Evolutionary conservation across 2,797 vertebrate genomes (phyloP).

Genomic region (Rhinichthys osculus): DNA sequence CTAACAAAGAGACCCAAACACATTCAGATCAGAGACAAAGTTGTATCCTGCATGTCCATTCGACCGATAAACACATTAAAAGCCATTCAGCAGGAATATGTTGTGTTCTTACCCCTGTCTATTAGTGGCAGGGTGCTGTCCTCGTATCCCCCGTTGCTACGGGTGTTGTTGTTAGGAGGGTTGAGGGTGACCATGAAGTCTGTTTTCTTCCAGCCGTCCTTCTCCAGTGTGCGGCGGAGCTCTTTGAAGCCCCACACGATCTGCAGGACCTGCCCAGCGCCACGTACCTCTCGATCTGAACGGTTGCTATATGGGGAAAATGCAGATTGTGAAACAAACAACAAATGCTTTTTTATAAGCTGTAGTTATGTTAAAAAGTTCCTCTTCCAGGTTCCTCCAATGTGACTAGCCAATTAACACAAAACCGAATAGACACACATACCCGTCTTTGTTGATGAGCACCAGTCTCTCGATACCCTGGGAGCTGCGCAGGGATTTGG

Average conservation of each 20-base stretch:
- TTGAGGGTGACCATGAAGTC: slow-evolving; percentile 92
- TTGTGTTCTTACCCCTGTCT: slow-evolving; percentile 80
- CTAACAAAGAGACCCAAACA: slow-evolving; percentile 61
- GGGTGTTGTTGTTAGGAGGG: slow-evolving; percentile 77
- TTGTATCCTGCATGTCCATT: neutral
- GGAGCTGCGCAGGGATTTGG: slow-evolving; percentile 89
- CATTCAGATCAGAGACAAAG: neutral
- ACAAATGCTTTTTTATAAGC: no score
- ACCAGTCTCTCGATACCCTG: slow-evolving; percentile 96
- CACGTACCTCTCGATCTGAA: slow-evolving; percentile 92
- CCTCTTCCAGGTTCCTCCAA: neutral
- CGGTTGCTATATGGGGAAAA: slow-evolving; percentile 79
- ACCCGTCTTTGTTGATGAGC: slow-evolving; percentile 95
- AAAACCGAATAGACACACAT: neutral
- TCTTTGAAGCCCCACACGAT: slow-evolving; percentile 94
- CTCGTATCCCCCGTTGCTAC: slow-evolving; percentile 88
- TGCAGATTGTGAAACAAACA: neutral
- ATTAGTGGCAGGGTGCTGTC: slow-evolving; percentile 95
- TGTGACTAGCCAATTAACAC: neutral
- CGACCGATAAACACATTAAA: neutral
- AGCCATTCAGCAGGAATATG: neutral
- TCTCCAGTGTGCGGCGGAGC: slow-evolving; percentile 90
- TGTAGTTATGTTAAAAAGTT: neutral
- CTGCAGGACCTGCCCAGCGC: slow-evolving; percentile 90
- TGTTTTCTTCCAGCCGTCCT: slow-evolving; percentile 97